Conservation (phyloP, 2,888 invertebrate species). For the Orchestes rusci region DNA sequence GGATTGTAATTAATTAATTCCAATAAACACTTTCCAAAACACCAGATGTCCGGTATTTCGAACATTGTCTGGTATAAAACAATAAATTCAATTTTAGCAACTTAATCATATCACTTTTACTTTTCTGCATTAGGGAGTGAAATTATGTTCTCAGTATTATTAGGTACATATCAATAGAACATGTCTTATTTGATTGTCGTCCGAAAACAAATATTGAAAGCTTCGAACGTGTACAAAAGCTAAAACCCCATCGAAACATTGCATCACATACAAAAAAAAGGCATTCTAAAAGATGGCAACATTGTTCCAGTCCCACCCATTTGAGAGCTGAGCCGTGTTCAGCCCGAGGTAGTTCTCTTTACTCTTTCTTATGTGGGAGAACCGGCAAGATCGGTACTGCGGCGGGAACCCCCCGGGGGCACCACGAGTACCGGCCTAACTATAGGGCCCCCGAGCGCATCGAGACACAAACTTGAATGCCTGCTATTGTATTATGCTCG, state of each 20-base stretch:
- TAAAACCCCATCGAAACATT: not conserved
- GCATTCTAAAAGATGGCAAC: not conserved
- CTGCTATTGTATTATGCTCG: conserved; percentile 16
- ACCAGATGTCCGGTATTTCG: too few relatives aligned
- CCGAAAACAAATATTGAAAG: not conserved
- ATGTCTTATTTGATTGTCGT: not conserved
- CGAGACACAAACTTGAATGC: conserved; percentile 17
- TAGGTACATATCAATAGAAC: not conserved
- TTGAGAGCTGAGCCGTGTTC: conserved; percentile 11
- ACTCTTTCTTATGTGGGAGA: conserved; percentile 20
- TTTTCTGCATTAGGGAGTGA: too few relatives aligned
- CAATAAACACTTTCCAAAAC: too few relatives aligned
- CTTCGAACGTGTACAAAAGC: not conserved
- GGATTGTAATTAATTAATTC: too few relatives aligned
- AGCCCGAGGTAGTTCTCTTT: conserved; percentile 16
- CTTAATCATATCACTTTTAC: too few relatives aligned
- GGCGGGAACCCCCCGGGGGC: conserved; percentile 24
- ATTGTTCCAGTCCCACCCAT: conserved; percentile 8
- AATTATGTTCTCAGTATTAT: too few relatives aligned
- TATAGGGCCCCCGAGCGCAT: conserved; percentile 22
- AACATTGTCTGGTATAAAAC: too few relatives aligned
- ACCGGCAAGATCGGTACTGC: conserved; percentile 10
- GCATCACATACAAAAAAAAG: not conserved
- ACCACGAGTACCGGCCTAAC: conserved; percentile 23
- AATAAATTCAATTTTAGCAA: too few relatives aligned